Conservation (phyloP, 1,140 invertebrate species). For the Musca vetustissima region DNA sequence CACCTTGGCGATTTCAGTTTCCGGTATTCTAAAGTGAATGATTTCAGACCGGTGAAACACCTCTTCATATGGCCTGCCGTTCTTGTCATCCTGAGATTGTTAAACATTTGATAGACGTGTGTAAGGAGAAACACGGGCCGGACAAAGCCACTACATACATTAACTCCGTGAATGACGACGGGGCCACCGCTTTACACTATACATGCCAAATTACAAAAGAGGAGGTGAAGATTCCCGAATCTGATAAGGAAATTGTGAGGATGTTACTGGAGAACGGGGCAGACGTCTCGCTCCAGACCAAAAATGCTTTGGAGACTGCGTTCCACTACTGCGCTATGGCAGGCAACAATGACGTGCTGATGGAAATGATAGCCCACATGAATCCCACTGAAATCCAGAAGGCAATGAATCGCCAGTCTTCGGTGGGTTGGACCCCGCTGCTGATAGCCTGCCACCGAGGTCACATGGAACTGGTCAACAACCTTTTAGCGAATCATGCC, state of each 20-base stretch:
- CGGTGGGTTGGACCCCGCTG: slow-evolving; percentile 92
- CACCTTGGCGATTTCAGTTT: too few species aligned
- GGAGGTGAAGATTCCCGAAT: slow-evolving; percentile 72
- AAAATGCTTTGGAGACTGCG: slow-evolving; percentile 86
- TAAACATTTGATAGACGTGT: slow-evolving; percentile 80
- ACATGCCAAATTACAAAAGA: slow-evolving; percentile 77
- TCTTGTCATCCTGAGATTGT: slow-evolving; percentile 86
- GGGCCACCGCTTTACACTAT: slow-evolving; percentile 91
- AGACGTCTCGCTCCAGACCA: slow-evolving; percentile 82
- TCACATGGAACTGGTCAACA: slow-evolving; percentile 83
- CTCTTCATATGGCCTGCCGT: slow-evolving; percentile 86
- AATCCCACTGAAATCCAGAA: slow-evolving; percentile 83
- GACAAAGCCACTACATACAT: slow-evolving; percentile 74
- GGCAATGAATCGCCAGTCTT: slow-evolving; percentile 90
- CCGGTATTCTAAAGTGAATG: neutral
- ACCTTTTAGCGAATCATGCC: slow-evolving; percentile 85
- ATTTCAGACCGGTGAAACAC: slow-evolving; percentile 89
- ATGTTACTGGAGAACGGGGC: slow-evolving; percentile 87
- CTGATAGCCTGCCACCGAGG: slow-evolving; percentile 84
- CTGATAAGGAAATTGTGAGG: slow-evolving; percentile 88
- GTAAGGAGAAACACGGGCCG: slow-evolving; percentile 72
- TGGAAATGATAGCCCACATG: slow-evolving; percentile 91
- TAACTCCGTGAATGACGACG: slow-evolving; percentile 83
- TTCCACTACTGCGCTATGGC: slow-evolving; percentile 93
- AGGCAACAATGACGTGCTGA: slow-evolving; percentile 93